Conservation (phyloP, 2,888 invertebrate species). For the Drosophila nr. perissopoda region DNA sequence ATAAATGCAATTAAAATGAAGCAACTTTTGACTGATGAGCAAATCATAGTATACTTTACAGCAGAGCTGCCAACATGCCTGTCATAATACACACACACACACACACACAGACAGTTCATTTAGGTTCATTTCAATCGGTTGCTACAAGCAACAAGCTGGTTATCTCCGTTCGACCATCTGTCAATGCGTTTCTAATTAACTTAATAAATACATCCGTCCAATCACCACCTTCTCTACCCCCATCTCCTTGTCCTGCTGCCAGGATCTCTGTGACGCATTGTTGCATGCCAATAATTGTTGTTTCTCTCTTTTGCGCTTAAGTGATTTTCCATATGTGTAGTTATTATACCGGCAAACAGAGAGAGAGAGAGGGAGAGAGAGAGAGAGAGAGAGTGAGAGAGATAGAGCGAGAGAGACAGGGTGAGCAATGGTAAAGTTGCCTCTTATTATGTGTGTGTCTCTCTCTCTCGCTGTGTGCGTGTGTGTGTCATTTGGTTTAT, state of each 20-base stretch:
- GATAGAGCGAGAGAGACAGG: slow-evolving; percentile 4
- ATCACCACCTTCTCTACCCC: not conserved
- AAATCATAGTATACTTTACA: slow-evolving; percentile 1
- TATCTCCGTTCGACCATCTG: slow-evolving; percentile 44
- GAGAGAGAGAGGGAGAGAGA: not conserved
- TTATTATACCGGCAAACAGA: slow-evolving; percentile 13
- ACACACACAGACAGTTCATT: not conserved
- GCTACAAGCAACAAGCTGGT: slow-evolving; percentile 40
- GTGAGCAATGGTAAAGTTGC: slow-evolving; percentile 16
- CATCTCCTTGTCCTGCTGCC: not conserved
- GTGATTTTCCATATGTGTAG: slow-evolving; percentile 41
- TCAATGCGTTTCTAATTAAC: slow-evolving; percentile 57
- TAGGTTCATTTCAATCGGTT: not conserved
- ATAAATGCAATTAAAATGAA: not conserved
- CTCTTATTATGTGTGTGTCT: not conserved
- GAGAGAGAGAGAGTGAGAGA: not conserved
- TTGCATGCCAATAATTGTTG: slow-evolving; percentile 32
- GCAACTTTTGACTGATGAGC: not conserved
- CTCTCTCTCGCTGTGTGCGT: not conserved
- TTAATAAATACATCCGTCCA: slow-evolving; percentile 42
- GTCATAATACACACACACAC: not conserved
- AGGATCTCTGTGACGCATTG: slow-evolving; percentile 13
- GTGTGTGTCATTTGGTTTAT: not conserved
- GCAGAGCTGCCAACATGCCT: not conserved
- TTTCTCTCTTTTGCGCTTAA: slow-evolving; percentile 53